A percentile compares a stretch with the other conserved stretches of the same genome.
Conservation (phyloP, 2,797 vertebrate genomes). For the Epinephelus coioides region DNA sequence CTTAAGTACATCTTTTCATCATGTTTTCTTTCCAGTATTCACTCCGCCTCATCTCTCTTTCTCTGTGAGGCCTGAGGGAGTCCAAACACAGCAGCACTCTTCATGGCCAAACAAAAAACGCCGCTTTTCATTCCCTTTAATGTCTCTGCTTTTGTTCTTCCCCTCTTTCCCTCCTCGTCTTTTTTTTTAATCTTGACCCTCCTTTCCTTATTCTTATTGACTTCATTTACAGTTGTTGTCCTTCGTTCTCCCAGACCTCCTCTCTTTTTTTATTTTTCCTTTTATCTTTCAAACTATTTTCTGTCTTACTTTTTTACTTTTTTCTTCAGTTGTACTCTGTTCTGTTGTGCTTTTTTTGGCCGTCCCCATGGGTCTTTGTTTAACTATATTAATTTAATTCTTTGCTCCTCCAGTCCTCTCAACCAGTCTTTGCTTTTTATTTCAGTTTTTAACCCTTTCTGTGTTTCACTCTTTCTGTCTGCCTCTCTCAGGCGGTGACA, state of each 20-base stretch:
- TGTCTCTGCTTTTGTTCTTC: conserved; percentile 2
- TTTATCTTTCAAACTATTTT: neutral
- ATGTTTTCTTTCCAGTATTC: conserved; percentile 17
- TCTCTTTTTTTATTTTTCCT: no score
- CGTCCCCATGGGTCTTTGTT: neutral
- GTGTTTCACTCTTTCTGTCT: neutral
- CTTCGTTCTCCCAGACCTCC: neutral
- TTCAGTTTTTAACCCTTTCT: neutral
- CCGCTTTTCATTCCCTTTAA: neutral
- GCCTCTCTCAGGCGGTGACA: conserved; percentile 89
- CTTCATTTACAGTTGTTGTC: neutral
- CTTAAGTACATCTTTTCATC: conserved; percentile 31
- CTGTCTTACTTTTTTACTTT: neutral
- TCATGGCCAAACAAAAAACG: conserved; percentile 2
- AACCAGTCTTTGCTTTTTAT: neutral
- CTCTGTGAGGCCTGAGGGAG: conserved; percentile 20
- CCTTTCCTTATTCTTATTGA: neutral
- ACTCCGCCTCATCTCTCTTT: neutral
- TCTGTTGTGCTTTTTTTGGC: neutral
- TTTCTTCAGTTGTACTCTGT: neutral
- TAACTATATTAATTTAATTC: neutral
- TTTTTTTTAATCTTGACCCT: neutral
- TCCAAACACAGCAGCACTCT: neutral
- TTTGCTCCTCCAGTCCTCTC: neutral
- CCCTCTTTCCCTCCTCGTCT: neutral